A percentile compares a stretch with the other conserved stretches of the same genome.
These are phyloP conservation scores for Austrolebias charrua DNA, from an alignment of 2,797 vertebrate species.

Conservation along the genomic window DNA sequence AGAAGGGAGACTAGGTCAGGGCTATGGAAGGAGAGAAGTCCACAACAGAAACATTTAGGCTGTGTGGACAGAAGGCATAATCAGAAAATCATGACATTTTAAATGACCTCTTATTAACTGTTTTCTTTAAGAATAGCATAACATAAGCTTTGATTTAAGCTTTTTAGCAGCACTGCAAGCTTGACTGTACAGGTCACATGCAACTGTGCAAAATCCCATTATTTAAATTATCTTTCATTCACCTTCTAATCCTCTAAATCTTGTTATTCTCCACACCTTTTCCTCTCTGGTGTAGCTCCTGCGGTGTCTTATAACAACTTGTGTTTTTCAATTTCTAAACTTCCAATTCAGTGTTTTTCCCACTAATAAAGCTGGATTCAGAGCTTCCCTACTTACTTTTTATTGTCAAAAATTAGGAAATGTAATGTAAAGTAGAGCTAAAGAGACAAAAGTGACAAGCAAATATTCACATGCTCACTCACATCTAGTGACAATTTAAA, in stretches of 20 bases:
- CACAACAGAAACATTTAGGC: constrained; percentile 43
- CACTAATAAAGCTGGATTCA: too few species aligned
- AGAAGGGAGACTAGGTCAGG: constrained; percentile 62
- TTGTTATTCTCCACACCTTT: neutral
- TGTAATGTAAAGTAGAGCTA: too few species aligned
- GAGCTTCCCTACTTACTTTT: too few species aligned
- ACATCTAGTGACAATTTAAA: too few species aligned
- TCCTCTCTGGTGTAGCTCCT: neutral
- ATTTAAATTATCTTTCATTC: too few species aligned
- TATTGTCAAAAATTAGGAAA: too few species aligned
- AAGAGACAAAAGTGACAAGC: too few species aligned
- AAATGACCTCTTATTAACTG: constrained; percentile 24
- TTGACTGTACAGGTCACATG: neutral
- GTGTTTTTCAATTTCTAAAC: too few species aligned
- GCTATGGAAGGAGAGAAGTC: constrained; percentile 39
- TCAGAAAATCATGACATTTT: constrained; percentile 45
- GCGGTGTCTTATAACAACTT: too few species aligned
- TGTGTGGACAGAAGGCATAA: constrained; percentile 34
- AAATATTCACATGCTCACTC: too few species aligned
- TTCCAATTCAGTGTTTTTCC: too few species aligned
- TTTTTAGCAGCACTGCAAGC: neutral
- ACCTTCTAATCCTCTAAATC: neutral
- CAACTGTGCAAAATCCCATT: neutral
- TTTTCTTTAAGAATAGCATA: constrained; percentile 28
- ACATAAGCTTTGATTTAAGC: constrained; percentile 14